Base-by-base conservation (phyloP, 2,113 vertebrate genomes). In the Cranoglanis bouderius region DNA sequence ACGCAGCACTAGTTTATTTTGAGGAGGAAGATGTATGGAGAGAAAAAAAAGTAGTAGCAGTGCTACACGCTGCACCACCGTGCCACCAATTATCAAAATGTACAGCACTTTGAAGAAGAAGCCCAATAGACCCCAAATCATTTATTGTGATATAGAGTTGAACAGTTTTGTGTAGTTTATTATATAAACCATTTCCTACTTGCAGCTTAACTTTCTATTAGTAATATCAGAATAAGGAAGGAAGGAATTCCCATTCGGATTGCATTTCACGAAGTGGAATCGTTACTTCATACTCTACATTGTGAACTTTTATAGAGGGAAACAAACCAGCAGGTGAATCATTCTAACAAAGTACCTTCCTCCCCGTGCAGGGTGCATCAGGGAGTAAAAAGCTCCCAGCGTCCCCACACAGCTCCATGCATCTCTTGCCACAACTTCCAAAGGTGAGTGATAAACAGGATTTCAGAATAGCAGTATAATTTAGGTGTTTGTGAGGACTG, bases 351-450 rank as follows among this genome's bases (percentile, higher is more conserved):
- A 40, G 40, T 6, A 43, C 10, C 46, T 85, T n/a, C 38, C 24
- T 24, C 67, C 7, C 6, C 1, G 32, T 85, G 49, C 90, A 92
- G 91, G 81, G 88, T 9, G 21, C 21, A 57, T 61, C 78, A 29
- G 49, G 26, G 26, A 72, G 49, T 61, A 85, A 87, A 46, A 88
- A 80, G 19, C 55, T 43, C 2, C 59, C 77, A 1, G 82, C 53
- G 16, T 63, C 72, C 40, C 29, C 87, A 32, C 72, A 88, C 14
- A 75, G 55, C 14, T 18, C 82, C 24, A 49, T 70, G 4, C n/a
- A 82, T 75, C 57, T 88, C n/a, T 83, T 92, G 46, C 92, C 92
- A 65, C 90, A 92, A 46, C 88, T 88, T 65, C 88, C 90, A 65
- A 78, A 88, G 88, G 90, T 93, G 61, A 65, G 53, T 51, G 9